Percentiles rank a stretch among this genome's conserved stretches.
Conservation (phyloP, 2,797 vertebrate genomes). For the Euphonia xanthogaster region DNA sequence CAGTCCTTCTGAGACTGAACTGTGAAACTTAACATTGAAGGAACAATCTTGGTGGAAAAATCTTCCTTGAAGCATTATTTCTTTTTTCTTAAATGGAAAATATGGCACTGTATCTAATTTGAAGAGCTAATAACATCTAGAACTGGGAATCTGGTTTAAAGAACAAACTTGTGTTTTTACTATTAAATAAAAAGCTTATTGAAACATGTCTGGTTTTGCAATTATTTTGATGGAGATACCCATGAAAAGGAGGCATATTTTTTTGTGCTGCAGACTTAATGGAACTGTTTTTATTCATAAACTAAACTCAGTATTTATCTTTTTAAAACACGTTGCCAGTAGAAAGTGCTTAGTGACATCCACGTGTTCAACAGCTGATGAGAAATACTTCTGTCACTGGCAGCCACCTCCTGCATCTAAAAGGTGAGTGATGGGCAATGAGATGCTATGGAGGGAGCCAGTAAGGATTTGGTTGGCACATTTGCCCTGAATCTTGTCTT, state of each 20-base stretch:
- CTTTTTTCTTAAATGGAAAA: background rate
- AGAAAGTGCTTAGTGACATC: background rate
- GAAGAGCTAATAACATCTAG: background rate
- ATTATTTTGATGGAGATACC: background rate
- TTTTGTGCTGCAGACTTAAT: background rate
- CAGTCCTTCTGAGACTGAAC: background rate
- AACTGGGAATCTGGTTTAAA: background rate
- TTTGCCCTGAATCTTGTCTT: background rate
- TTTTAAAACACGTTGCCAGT: background rate
- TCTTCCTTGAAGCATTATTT: background rate
- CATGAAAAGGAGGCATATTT: background rate
- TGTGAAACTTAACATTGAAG: background rate
- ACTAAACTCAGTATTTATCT: fast-evolving
- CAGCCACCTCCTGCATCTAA: background rate
- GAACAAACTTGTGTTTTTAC: conserved; percentile 49
- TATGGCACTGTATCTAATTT: background rate
- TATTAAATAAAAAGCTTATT: conserved; percentile 43
- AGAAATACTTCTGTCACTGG: background rate
- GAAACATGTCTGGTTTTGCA: background rate
- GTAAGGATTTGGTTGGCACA: background rate
- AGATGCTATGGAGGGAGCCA: background rate
- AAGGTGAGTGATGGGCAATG: background rate
- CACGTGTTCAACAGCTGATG: background rate
- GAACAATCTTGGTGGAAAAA: background rate
- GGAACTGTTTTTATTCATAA: background rate